Base-by-base conservation (phyloP, 1,140 invertebrate species). In the Bacillus rossius region DNA sequence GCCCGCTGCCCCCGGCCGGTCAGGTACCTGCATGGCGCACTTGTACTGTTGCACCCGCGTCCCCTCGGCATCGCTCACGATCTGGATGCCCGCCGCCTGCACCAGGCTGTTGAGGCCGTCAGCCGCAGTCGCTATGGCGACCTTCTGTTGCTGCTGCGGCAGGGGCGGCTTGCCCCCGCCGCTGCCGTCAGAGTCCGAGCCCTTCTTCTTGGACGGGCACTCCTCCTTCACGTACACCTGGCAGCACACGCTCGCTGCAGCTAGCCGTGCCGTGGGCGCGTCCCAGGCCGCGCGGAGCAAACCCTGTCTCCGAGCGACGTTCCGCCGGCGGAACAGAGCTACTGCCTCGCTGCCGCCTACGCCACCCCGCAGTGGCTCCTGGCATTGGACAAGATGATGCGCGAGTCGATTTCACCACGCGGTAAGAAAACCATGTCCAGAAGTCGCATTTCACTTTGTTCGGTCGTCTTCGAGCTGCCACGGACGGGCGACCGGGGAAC, bases 141-240 rank as follows among this genome's bases (percentile, higher is more conserved):
- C 40, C 5, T 43, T 52, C 14, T 54, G 51, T 4, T 43, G 70
- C 25, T 75, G 73, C 53, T 23, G 53, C 14, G 13, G 53, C 26
- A 14, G 25, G 22, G 23, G 53, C 47, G 5, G 42, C 29, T 34
- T 34, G 5, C 29, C 29, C 5, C 29, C 10, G 29, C 29, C 29
- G 19, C 25, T n/a, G 4, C 19, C 19, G 3, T 17, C 42, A 13
- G 14, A 20, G 13, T 47, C 54, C 40, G 54, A 38, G 16, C 40
- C 14, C 48, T 63, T 53, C 48, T 63, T 53, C 34, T 62, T 60
- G 42, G 63, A 64, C n/a, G 73, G 59, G 16, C 69, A 66, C 61
- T 75, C 76, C 66, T 83, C 81, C 62, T 82, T 80, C 19, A 81
- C 78, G 59, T 80, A 80, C 0, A 80, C 78, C 66, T 25, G 42